Conservation (phyloP, 2,797 vertebrate species). For the Coreius guichenoti region DNA sequence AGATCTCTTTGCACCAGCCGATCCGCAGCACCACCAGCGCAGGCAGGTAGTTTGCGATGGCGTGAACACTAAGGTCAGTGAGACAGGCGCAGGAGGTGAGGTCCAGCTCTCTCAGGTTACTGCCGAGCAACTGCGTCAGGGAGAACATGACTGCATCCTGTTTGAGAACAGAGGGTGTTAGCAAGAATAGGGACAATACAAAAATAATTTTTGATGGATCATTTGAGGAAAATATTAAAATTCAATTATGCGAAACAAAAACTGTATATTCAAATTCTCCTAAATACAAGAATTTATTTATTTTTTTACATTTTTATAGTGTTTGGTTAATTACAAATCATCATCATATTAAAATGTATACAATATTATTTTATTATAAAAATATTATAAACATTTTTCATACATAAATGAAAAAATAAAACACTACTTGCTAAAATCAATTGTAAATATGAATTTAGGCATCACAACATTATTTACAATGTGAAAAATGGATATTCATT, state of each 20-base stretch:
- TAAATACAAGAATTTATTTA: background rate
- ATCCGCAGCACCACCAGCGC: slow-evolving; percentile 77
- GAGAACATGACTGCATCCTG: slow-evolving; percentile 79
- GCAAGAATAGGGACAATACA: background rate
- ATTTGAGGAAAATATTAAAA: background rate
- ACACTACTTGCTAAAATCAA: background rate
- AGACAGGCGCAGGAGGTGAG: slow-evolving; percentile 82
- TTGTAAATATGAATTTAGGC: background rate
- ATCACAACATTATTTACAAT: background rate
- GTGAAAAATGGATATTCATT: background rate
- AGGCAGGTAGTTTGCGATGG: slow-evolving; percentile 75
- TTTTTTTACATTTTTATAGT: background rate
- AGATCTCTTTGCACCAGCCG: slow-evolving; percentile 84
- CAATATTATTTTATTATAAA: background rate
- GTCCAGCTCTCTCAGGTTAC: slow-evolving; percentile 78
- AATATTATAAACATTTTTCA: background rate
- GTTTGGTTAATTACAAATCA: background rate
- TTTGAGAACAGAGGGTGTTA: background rate
- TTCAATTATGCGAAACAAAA: background rate
- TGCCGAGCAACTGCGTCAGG: slow-evolving; percentile 73
- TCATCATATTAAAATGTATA: background rate
- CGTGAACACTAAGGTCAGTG: slow-evolving; percentile 78
- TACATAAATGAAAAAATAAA: background rate
- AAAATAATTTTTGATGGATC: background rate
- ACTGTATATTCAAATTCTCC: too few species aligned